Evolutionary conservation across 2,888 invertebrate genomes (phyloP), one percentile per base, ranked within the genome.

Genomic region (Sthenelais limicola): DNA sequence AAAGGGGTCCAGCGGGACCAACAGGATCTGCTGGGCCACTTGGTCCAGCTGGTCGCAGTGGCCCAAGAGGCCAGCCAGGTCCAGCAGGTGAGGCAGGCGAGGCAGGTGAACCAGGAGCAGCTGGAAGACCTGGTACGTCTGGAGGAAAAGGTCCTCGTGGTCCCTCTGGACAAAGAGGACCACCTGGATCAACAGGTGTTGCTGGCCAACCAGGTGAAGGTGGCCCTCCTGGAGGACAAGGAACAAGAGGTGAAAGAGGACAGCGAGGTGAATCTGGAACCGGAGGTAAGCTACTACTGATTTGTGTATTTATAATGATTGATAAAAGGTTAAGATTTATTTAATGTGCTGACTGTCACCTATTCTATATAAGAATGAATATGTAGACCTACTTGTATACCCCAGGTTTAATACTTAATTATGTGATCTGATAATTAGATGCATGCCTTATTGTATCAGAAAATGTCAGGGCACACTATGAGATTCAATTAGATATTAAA

Each of bases 81-180:
- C 71, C 62, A 26, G n/a, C 15, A 2, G 71, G 71, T 48, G 56
- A 49, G 24, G 43, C 52, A 7, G 68, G 68, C 1, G 28, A 5
- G 7, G 9, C 9, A n/a, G 58, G 58, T 5, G 58, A 28, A n/a
- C 28, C 28, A 12, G 68, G 68, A 43, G 35, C 26, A 43, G 52
- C 43, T 71, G 74, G 74, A 28, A 32, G 62, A 18, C 43, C 38
- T 56, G 75, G 69, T 7, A 15, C 43, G 3, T 38, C 73, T 5
- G 78, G 78, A 15, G 58, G 73, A 30, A 47, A 47, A 18, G 80
- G 78, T n/a, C n/a, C 47, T n/a, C 43, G 49, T 21, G 75, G 75
- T 38, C 71, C 62, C 9, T 26, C 66, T 24, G 76, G 76, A 49
- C 5, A 30, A n/a, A 21, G 35, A 52, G 72, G 72, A 26, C 43